Evolutionary conservation across 2,113 vertebrate genomes (phyloP).

Genomic region (Petrocephalus microphthalmus): DNA sequence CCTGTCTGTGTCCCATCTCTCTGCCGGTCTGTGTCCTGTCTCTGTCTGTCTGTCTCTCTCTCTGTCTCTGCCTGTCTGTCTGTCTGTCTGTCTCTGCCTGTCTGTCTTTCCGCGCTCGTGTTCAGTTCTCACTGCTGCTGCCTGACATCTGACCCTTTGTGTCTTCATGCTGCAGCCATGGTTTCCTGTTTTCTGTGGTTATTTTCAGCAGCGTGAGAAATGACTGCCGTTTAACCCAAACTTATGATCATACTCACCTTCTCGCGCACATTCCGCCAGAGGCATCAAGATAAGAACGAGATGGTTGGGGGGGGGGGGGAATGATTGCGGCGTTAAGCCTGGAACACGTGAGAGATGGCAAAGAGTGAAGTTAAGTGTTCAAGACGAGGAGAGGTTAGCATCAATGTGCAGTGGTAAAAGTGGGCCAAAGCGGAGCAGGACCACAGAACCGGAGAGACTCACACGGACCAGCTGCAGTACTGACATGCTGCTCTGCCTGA

Average conservation of each 20-base stretch:
- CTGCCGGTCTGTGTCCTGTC: too few relatives aligned
- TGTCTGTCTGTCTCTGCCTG: background rate
- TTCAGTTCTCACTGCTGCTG: background rate
- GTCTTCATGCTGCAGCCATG: background rate
- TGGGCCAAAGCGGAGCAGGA: constrained; percentile 68
- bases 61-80: background rate
- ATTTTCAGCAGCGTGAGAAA: background rate
- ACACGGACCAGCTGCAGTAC: constrained; percentile 64
- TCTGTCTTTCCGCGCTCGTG: background rate
- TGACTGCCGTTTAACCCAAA: background rate
- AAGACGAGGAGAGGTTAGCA: background rate
- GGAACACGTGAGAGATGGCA: background rate
- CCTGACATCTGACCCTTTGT: background rate
- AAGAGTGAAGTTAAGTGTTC: background rate
- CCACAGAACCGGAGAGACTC: constrained; percentile 65
- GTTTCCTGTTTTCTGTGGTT: constrained; percentile 15
- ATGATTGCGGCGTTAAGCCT: background rate
- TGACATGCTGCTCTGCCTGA: constrained; percentile 65
- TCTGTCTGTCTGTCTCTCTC: background rate
- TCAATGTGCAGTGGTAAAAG: constrained; percentile 14
- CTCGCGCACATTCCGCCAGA: background rate
- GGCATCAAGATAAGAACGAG: background rate
- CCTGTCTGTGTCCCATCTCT: background rate
- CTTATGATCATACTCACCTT: background rate
- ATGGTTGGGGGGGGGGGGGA: background rate